Conservation (phyloP, 2,113 vertebrate species). For the Neogale vison region DNA sequence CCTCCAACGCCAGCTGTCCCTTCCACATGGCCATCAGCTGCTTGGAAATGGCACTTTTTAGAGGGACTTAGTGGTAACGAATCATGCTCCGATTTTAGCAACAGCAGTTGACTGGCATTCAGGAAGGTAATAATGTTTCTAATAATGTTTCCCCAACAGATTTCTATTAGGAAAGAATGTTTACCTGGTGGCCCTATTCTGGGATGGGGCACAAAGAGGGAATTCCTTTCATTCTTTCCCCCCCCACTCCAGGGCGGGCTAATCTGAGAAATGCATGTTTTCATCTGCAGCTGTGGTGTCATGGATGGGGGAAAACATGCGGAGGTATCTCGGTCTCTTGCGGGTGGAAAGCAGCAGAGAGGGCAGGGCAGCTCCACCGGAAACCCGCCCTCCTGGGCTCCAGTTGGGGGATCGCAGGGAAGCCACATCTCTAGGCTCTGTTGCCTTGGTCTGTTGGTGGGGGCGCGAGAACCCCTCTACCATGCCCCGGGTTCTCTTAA, state of each 20-base stretch:
- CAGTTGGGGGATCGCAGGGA: background rate
- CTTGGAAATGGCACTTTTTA: conserved; percentile 34
- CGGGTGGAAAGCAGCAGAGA: background rate
- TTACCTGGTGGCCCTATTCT: conserved; percentile 46
- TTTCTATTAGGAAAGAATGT: conserved; percentile 69
- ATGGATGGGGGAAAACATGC: no score
- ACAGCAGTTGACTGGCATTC: conserved; percentile 46
- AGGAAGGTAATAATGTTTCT: conserved; percentile 53
- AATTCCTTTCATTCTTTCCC: conserved; percentile 32
- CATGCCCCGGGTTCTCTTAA: background rate
- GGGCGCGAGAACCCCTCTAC: background rate
- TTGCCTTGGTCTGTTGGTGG: background rate
- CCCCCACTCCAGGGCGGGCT: background rate
- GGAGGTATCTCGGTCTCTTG: background rate
- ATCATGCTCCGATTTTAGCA: conserved; percentile 64
- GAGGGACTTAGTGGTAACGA: background rate
- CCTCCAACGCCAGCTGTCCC: background rate
- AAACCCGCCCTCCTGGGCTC: background rate
- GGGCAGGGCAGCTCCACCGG: no score
- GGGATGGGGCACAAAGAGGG: background rate
- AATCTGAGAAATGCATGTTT: background rate
- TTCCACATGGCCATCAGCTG: background rate
- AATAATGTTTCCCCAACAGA: conserved; percentile 48
- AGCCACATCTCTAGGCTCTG: background rate
- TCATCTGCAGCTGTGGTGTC: background rate